These are phyloP conservation scores for Hirundo rustica DNA, from an alignment of 2,797 vertebrate species.

Conservation along the genomic window DNA sequence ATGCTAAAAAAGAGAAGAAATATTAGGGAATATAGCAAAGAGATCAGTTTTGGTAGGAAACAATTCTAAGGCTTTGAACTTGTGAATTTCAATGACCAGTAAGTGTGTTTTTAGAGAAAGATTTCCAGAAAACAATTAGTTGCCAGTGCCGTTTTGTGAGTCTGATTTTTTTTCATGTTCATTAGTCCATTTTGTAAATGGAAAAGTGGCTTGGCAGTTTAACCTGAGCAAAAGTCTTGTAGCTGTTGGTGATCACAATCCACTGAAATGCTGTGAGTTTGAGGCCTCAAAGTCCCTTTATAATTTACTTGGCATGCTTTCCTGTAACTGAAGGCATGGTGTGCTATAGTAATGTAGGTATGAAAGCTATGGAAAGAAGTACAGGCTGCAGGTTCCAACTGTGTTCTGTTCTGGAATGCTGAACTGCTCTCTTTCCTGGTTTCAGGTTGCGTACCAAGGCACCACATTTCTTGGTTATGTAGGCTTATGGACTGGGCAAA, in stretches of 20 bases:
- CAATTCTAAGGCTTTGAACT: accelerated
- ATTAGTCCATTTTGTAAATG: accelerated
- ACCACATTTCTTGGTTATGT: slow-evolving; percentile 92
- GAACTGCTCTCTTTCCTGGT: background rate
- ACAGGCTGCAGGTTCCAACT: background rate
- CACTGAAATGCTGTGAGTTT: background rate
- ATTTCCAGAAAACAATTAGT: background rate
- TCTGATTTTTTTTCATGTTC: background rate
- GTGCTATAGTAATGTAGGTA: accelerated
- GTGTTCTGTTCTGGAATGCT: background rate
- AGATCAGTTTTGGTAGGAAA: background rate
- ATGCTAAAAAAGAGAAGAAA: background rate
- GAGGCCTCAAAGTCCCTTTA: background rate
- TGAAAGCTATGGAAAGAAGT: background rate
- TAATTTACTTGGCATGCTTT: background rate
- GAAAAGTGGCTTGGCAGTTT: background rate
- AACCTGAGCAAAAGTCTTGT: background rate
- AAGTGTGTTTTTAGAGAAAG: background rate
- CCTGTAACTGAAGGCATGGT: background rate
- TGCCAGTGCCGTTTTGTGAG: background rate
- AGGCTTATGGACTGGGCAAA: slow-evolving; percentile 94
- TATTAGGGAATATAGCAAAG: background rate
- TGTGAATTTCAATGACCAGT: background rate
- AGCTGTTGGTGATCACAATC: background rate
- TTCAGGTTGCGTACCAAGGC: slow-evolving; percentile 85